Conservation (phyloP, 2,113 vertebrate species). For the Malurus elegans region DNA sequence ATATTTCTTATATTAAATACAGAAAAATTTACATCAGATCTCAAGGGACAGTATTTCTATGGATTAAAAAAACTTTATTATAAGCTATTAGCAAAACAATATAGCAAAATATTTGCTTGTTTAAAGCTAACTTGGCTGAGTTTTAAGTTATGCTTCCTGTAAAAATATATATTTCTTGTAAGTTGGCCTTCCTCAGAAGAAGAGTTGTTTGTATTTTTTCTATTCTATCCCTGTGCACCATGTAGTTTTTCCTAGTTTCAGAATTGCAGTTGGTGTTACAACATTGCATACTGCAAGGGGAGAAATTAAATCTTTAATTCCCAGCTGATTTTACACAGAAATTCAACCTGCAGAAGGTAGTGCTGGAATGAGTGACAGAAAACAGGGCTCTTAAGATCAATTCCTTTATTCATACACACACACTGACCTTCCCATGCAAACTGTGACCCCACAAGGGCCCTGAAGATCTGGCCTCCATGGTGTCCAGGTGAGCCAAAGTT, state of each 20-base stretch:
- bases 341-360: background rate
- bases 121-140: background rate
- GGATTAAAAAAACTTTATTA: background rate
- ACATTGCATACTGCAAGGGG: background rate
- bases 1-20: background rate
- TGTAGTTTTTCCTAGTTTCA: background rate
- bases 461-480: background rate
- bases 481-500: background rate
- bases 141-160: background rate
- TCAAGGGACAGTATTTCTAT: background rate
- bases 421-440: background rate
- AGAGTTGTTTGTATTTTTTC: background rate
- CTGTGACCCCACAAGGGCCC: background rate
- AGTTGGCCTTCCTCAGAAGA: background rate
- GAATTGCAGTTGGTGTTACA: background rate
- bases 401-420: background rate
- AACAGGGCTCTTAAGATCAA: background rate
- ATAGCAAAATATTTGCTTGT: background rate
- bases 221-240: background rate
- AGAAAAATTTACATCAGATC: background rate
- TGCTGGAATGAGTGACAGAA: background rate
- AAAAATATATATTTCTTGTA: background rate
- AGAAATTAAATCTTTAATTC: background rate
- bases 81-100: background rate
- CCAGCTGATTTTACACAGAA: background rate